Percentiles rank a stretch among this genome's conserved stretches.
These are phyloP conservation scores for Clarias magur DNA, from an alignment of 2,113 vertebrate species.

Conservation along the genomic window DNA sequence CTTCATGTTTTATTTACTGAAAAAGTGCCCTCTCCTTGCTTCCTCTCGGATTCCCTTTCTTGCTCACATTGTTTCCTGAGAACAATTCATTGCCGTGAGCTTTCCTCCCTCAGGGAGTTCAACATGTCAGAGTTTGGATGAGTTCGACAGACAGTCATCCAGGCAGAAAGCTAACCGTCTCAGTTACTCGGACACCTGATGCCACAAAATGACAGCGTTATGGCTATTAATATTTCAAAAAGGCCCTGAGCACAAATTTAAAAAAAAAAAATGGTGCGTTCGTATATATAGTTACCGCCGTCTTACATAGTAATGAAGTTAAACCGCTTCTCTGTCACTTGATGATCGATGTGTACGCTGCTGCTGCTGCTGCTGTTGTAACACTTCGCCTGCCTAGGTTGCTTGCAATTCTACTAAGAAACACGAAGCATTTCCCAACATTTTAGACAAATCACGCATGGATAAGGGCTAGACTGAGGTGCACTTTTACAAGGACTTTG, in stretches of 20 bases:
- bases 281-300: background rate
- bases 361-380: background rate
- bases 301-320: background rate
- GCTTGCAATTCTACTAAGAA: background rate
- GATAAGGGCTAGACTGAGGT: background rate
- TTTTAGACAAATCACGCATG: background rate
- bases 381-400: no score
- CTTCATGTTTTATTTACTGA: background rate
- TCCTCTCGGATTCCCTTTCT: background rate
- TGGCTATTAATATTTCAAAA: slow-evolving; percentile 41
- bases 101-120: slow-evolving; percentile 29
- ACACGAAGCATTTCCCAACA: background rate
- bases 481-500: background rate
- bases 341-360: background rate
- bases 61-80: slow-evolving; percentile 13
- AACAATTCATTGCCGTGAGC: slow-evolving; percentile 14
- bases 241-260: background rate
- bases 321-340: background rate
- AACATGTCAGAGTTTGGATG: slow-evolving; percentile 54
- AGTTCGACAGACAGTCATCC: slow-evolving; percentile 50
- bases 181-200: background rate
- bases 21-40: background rate
- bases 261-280: slow-evolving; percentile 14
- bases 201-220: slow-evolving; percentile 41
- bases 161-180: slow-evolving; percentile 54